Evolutionary conservation across 2,113 vertebrate species (phyloP), one percentile per base, ranked within the genome.

Genomic region (Cochlearius cochlearius): DNA sequence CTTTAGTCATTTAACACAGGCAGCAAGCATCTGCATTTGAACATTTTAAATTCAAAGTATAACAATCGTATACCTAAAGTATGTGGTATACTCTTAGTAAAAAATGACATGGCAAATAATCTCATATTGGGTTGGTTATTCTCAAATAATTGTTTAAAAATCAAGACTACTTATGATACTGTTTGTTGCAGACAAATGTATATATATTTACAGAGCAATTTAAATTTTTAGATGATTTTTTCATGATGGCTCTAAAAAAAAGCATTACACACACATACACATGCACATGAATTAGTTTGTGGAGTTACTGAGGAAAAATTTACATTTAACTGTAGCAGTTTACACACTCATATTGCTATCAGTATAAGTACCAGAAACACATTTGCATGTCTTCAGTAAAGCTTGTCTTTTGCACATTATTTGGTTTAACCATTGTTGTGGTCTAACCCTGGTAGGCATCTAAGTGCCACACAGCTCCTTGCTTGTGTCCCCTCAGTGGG

Each of bases 321-420:
- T 81, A 2, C 21, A 30, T 62, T 88, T 85, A 62, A 12, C 15
- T 52, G 5, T 20, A 30, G 25, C 23, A 84, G 17, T 52, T 83
- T 69, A 15, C 22, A 19, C 22, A 18, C 17, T 52, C 1, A 1
- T 67, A 11, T 76, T 0, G 0, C 9, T 63, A 9, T 21, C 12
- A 38, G 5, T 41, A 67, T 38, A 12, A 32, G 4, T 63, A 27
- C 34, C 53, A 94, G 41, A 79, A 58, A 20, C 11, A 72, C 5
- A 25, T 67, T 49, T 62, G 3, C 6, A 29, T 75, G 30, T 15
- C 15, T 76, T 25, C 34, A 76, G 15, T 43, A n/a, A 80, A 27
- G 10, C 26, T 10, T 76, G 19, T n/a, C 11, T 53, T 82, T 82
- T 39, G 14, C 7, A 55, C 5, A 5, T n/a, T 50, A 8, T 23